Conservation (phyloP, 2,113 vertebrate genomes). For the Argyrosomus japonicus region DNA sequence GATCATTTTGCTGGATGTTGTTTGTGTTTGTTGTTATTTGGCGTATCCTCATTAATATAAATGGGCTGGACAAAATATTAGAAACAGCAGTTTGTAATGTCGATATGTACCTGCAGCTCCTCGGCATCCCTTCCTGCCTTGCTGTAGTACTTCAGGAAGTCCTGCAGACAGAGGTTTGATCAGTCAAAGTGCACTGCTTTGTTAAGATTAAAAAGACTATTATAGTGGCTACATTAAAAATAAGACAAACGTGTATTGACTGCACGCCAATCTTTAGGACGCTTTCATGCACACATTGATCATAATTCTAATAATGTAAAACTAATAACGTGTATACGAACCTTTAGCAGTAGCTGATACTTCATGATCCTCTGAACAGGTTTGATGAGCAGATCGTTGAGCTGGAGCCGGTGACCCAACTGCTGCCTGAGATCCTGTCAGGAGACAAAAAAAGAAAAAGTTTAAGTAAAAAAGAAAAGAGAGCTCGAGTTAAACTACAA, state of each 20-base stretch:
- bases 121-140: conserved; percentile 86
- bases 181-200: background rate
- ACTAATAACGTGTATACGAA: conserved; percentile 3
- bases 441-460: background rate
- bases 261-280: background rate
- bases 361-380: conserved; percentile 95
- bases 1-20: background rate
- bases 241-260: background rate
- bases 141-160: conserved; percentile 91
- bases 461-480: background rate
- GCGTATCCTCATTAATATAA: background rate
- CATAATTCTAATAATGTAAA: background rate
- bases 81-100: background rate
- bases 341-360: conserved; percentile 93
- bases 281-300: background rate
- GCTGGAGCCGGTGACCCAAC: conserved; percentile 90
- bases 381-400: conserved; percentile 93
- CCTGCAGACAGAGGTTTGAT: conserved; percentile 78
- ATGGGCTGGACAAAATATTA: background rate
- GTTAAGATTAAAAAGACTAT: background rate
- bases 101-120: conserved; percentile 85
- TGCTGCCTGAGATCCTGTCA: conserved; percentile 89
- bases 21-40: background rate
- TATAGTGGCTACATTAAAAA: background rate
- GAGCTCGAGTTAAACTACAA: background rate